A percentile compares a stretch with the other conserved stretches of the same genome.
These are phyloP conservation scores for Platalea minor DNA, from an alignment of 2,797 vertebrate genomes.

Conservation along the genomic window DNA sequence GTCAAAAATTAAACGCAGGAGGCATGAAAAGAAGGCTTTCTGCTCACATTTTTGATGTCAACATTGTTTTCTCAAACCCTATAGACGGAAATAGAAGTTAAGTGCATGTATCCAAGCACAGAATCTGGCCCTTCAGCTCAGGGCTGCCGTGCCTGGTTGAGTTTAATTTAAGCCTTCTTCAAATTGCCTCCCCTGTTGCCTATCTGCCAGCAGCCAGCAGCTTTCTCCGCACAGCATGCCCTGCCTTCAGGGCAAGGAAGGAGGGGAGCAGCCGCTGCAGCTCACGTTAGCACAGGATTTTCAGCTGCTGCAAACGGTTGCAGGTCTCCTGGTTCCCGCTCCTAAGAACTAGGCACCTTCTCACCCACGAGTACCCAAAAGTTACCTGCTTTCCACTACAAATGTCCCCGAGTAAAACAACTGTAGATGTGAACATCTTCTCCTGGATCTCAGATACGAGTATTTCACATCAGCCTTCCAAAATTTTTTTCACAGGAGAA, in stretches of 20 bases:
- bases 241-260: background rate
- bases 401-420: background rate
- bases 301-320: background rate
- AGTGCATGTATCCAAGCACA: background rate
- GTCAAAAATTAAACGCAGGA: background rate
- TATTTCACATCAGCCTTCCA: background rate
- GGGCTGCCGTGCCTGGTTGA: background rate
- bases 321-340: rapidly evolving
- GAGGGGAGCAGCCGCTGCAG: background rate
- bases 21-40: background rate
- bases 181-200: background rate
- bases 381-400: background rate
- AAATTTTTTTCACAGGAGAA: background rate
- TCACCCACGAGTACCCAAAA: rapidly evolving
- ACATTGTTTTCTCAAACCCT: background rate
- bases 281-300: background rate
- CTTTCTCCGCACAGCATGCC: background rate
- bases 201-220: background rate
- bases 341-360: background rate
- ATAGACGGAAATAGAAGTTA: rapidly evolving
- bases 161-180: background rate
- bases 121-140: background rate
- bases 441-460: rapidly evolving
- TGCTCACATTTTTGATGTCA: background rate
- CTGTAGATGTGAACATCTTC: background rate